A percentile compares a stretch with the other conserved stretches of the same genome.
These are phyloP conservation scores for Blera fallax DNA, from an alignment of 2,888 invertebrate species.

Conservation along the genomic window DNA sequence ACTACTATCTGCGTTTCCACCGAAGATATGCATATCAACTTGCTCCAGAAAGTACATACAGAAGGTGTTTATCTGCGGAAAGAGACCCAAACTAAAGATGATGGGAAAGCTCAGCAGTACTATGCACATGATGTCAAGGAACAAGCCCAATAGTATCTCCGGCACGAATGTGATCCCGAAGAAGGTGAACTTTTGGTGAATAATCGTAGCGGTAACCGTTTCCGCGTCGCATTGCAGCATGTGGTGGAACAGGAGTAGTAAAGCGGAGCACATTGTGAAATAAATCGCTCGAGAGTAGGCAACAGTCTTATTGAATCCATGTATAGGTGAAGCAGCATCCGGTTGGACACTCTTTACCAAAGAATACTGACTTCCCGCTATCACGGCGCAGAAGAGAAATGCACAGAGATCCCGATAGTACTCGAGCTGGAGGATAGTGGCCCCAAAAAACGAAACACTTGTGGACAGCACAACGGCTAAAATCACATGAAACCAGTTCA, in stretches of 20 bases:
- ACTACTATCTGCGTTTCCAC: slow-evolving; percentile 93
- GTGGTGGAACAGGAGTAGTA: slow-evolving; percentile 82
- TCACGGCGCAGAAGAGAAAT: slow-evolving; percentile 98
- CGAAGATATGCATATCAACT: slow-evolving; percentile 94
- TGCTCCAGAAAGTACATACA: slow-evolving; percentile 98
- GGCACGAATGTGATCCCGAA: slow-evolving; percentile 82
- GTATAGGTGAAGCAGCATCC: slow-evolving; percentile 98
- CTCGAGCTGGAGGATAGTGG: slow-evolving; percentile 90
- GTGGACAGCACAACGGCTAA: slow-evolving; percentile 92
- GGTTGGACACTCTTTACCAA: slow-evolving; percentile 98
- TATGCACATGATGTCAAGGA: slow-evolving; percentile 89
- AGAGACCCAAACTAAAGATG: slow-evolving; percentile 96
- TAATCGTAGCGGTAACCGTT: slow-evolving; percentile 29
- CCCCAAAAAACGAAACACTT: slow-evolving; percentile 92
- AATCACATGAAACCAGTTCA: slow-evolving; percentile 88
- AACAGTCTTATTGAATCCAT: slow-evolving; percentile 97
- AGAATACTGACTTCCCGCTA: slow-evolving; percentile 98
- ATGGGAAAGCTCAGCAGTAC: slow-evolving; percentile 95
- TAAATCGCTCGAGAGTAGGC: slow-evolving; percentile 97
- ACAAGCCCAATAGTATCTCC: slow-evolving; percentile 85
- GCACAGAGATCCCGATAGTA: slow-evolving; percentile 96
- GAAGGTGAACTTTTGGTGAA: slow-evolving; percentile 74
- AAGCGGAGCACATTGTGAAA: slow-evolving; percentile 90
- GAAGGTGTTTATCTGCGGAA: slow-evolving; percentile 99
- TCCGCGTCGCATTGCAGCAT: slow-evolving; percentile 76